A percentile compares a stretch with the other conserved stretches of the same genome.
Conservation (phyloP, 1,140 invertebrate genomes). For the Solen grandis region DNA sequence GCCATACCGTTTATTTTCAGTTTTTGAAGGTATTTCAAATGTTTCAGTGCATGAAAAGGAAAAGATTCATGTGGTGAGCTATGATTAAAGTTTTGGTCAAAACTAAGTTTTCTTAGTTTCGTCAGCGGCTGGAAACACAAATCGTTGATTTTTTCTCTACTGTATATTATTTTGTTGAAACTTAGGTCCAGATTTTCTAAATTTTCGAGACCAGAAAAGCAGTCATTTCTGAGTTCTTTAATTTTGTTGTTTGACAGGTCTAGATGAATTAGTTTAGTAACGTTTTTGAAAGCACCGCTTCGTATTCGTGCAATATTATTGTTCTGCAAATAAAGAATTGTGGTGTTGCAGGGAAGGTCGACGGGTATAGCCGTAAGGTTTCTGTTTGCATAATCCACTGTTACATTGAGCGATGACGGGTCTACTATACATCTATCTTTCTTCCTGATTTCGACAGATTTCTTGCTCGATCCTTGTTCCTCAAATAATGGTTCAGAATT, state of each 20-base stretch:
- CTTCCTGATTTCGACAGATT: too few species aligned
- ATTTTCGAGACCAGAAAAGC: conserved; percentile 18
- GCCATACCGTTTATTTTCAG: conserved; percentile 6
- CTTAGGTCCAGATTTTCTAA: conserved; percentile 11
- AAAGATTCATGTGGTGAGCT: not conserved
- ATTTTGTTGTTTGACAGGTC: conserved; percentile 20
- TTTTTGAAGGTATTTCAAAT: not conserved
- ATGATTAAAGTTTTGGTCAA: not conserved
- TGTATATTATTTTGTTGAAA: conserved; percentile 1
- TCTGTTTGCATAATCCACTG: too few species aligned
- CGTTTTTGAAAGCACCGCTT: not conserved
- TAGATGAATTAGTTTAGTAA: not conserved
- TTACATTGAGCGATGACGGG: too few species aligned
- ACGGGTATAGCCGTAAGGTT: too few species aligned
- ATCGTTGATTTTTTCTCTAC: not conserved
- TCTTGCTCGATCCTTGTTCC: too few species aligned
- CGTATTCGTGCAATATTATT: not conserved
- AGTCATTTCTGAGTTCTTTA: not conserved
- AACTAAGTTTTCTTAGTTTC: not conserved
- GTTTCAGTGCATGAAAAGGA: not conserved
- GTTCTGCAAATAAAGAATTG: not conserved
- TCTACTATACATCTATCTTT: too few species aligned
- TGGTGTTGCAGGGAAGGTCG: conserved; percentile 4
- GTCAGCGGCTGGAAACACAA: not conserved
- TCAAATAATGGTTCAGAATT: too few species aligned